Base-by-base conservation (phyloP, 2,113 vertebrate genomes). In the Fregetta grallaria region DNA sequence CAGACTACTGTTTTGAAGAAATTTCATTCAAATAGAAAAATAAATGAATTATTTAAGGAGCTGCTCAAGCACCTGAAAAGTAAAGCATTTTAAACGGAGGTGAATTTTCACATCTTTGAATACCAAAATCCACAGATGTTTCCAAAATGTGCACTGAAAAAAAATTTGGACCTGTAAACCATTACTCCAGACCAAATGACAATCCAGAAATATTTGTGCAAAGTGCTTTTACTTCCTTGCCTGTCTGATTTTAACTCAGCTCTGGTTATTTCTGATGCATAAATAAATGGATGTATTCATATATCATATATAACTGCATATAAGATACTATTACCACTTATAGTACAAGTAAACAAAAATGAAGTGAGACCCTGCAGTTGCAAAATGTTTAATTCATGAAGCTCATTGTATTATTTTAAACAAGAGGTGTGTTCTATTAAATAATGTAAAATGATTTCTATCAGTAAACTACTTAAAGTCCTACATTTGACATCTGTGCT, bases 391-490 rank as follows among this genome's bases (percentile, higher is more conserved):
- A 55, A 68, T 94, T 97, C 85, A 83, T 93, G 42, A n/a, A 61
- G 22, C 52, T 90, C 67, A 59, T 42, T 74, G 65, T 42, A 65
- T 65, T 93, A 63, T 85, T 95, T 96, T 79, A 81, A 93, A 68
- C 34, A 85, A 34, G 49, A 83, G 32, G 45, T 85, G 20, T 55
- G 55, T 49, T 87, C 7, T 63, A 25, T 81, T 95, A 77, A 92
- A 91, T 44, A 67, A 53, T 76, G 5, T 62, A 68, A 90, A 90
- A 84, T 75, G 9, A 78, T 44, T 97, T 96, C 52, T 95, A 59
- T 86, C 45, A 90, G 42, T 89, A 96, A 96, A 96, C 80, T 95
- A 52, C 65, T 92, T 94, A 45, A 58, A 95, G 50, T 26, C 44
- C 44, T 84, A 27, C 14, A 66, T 71, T 95, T 4, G 10, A 30